Conservation (phyloP, 1,140 invertebrate species). For the Tetragnatha versicolor region DNA sequence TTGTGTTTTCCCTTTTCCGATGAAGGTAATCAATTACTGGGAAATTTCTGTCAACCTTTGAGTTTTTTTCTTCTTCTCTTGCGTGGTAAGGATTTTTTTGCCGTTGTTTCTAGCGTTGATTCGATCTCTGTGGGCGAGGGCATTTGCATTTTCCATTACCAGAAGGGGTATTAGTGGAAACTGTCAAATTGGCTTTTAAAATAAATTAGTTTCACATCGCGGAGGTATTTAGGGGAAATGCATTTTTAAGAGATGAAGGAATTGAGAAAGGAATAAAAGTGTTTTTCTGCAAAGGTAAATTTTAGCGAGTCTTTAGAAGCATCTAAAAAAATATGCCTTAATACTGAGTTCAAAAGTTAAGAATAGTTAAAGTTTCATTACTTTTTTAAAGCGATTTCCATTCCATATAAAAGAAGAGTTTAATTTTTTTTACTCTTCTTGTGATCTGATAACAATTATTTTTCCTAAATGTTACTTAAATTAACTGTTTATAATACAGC, state of each 20-base stretch:
- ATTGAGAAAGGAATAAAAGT: too few species aligned
- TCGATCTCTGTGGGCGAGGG: not conserved
- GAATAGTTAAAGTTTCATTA: too few species aligned
- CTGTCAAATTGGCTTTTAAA: conserved; percentile 19
- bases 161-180: not conserved
- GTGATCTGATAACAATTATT: too few species aligned
- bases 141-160: conserved; percentile 33
- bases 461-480: too few species aligned
- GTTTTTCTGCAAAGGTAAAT: too few species aligned
- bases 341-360: too few species aligned
- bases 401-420: too few species aligned
- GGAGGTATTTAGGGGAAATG: not conserved
- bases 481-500: too few species aligned
- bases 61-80: not conserved
- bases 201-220: conserved; percentile 17
- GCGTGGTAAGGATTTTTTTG: not conserved
- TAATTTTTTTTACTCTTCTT: too few species aligned
- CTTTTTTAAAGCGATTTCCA: too few species aligned
- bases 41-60: conserved; percentile 28
- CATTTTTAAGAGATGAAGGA: conserved; percentile 8
- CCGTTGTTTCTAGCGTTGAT: not conserved
- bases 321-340: too few species aligned
- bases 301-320: too few species aligned
- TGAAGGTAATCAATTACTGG: conserved; percentile 33
- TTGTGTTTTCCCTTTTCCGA: conserved; percentile 10